Evolutionary conservation across 2,113 vertebrate species (phyloP), one percentile per base, ranked within the genome.

Genomic region (Neotragus pygmaeus): DNA sequence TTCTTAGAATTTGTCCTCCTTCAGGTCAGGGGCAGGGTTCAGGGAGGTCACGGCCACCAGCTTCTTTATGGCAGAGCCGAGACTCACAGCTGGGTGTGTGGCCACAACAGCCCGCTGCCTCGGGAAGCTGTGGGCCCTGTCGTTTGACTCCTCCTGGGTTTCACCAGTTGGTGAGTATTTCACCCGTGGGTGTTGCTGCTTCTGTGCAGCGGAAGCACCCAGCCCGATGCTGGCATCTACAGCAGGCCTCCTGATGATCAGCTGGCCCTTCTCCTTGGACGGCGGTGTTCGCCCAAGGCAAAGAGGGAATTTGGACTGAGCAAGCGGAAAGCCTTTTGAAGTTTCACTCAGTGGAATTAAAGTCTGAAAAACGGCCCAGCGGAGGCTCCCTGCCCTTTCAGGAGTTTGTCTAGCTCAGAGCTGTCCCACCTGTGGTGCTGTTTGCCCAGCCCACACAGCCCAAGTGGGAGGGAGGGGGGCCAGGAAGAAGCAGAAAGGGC

Each of bases 201-300:
- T 47, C 15, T 43, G 33, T 0, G 1, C 55, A 33, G 4, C 0
- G 0, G 8, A 13, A 15, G 19, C 1, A 5, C 17, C 0, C 1
- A 8, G 58, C 57, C 3, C 2, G 13, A 3, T 6, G 1, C 39
- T 3, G 14, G 58, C 4, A 14, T 58, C 39, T 19, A 7, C 4
- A 2, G 43, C n/a, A n/a, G 81, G 21, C 17, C 17, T 3, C 28
- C 70, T 0, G 21, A 8, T 1, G 1, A 33, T 33, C 16, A 4
- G n/a, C 75, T 9, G 43, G 36, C 9, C 1, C 3, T 3, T 15
- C 33, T 60, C n/a, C 39, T 55, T 12, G 43, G 75, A 64, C 49
- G 39, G 64, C 9, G 1, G 28, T 45, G 45, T 36, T 19, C 7
- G 27, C 70, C 81, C 45, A 13, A 27, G 62, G 27, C 60, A 25